phyloP scores from a whole-genome alignment of 2,888 invertebrate genomes.

The Oscheius sp. region DNA sequence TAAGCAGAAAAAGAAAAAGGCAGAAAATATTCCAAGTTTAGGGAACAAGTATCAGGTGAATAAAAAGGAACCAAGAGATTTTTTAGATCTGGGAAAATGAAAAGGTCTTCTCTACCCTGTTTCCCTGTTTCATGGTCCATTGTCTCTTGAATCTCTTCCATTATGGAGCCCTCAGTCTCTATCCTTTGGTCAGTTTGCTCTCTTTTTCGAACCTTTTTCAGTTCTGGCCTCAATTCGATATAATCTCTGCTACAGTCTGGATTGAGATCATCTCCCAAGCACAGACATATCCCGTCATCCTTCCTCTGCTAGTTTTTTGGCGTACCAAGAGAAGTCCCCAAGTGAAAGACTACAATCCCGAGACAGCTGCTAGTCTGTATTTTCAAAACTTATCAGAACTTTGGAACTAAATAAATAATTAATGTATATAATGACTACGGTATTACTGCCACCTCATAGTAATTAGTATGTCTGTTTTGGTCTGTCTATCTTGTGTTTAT shows the following conservation, averaged over 20 bases:
- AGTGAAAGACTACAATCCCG: neutral
- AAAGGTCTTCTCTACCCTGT: constrained; percentile 6
- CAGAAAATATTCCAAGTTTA: neutral
- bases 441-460: no score
- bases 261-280: constrained; percentile 3
- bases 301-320: neutral
- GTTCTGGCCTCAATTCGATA: constrained; percentile 1
- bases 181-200: neutral
- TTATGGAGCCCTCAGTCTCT: constrained; percentile 5
- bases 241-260: neutral
- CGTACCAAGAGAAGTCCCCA: neutral
- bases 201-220: neutral
- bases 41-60: constrained; percentile 5
- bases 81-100: constrained; percentile 9
- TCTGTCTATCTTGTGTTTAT: no score
- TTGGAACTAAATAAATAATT: no score
- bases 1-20: neutral
- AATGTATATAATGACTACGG: no score
- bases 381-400: neutral
- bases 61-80: neutral
- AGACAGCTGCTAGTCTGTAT: constrained; percentile 2
- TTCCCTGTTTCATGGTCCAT: constrained; percentile 20
- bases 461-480: no score
- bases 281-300: neutral
- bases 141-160: constrained; percentile 13